Evolutionary conservation across 2,888 invertebrate species (phyloP), one percentile per base, ranked within the genome.

Genomic region (Diplolepis rosae): DNA sequence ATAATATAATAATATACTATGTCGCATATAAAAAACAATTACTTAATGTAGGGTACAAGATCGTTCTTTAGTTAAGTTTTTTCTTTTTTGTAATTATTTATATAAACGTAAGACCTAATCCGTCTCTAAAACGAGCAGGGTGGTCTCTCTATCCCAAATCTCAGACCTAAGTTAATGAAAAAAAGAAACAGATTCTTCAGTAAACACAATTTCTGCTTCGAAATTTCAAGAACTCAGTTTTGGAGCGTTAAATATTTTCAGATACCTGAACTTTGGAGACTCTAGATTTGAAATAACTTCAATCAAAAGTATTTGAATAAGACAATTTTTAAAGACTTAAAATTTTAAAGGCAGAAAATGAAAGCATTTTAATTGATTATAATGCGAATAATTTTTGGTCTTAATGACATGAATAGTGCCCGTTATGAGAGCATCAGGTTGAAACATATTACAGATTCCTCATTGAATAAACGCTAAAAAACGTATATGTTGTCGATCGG

Each of bases 1-100:
- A 82, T 84, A 85, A 85, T 84, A 82, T 84, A 83, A 83, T 84
- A 83, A 87, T 87, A 87, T 84, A 85, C 84, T 87, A 86, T 85
- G 80, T 85, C 82, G 85, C 86, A 86, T 87, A 84, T 87, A 87
- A 87, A 85, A 87, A 87, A 87, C 87, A 86, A 86, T 87, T 85
- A 86, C 86, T 85, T 87, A 87, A 79, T 82, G 72, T 87, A 87
- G 85, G 85, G 82, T 87, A 87, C 85, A 87, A 85, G 85, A 85
- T 86, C 85, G 83, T 83, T 83, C 73, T 80, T 82, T 83, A 82
- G 77, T 82, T 81, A 82, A 82, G 82, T 82, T 83, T 79, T 81
- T 73, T 74, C 75, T 76, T 79, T 79, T 74, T 79, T 77, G 77
- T 79, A 76, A 77, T 81, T 81, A 81, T 82, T 82, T 77, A 79